phyloP scores from a whole-genome alignment of 2,888 invertebrate species.

The Thecocarcelia acutangulata region DNA sequence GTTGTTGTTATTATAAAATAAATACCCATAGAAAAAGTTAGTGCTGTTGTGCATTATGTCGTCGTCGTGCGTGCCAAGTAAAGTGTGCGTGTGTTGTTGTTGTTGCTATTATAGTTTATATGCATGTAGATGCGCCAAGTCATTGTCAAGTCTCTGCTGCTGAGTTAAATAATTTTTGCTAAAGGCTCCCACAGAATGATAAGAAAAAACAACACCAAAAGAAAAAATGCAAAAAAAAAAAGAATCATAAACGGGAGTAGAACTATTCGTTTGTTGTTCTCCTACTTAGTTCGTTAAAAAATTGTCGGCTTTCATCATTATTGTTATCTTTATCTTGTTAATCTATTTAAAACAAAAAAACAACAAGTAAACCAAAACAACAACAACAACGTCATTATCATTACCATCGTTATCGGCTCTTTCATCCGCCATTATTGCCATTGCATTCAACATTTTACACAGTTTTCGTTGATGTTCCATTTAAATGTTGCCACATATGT shows the following conservation, averaged over 20 bases:
- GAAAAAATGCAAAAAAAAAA: constrained; percentile 22
- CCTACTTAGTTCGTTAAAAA: constrained; percentile 49
- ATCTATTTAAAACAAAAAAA: constrained; percentile 43
- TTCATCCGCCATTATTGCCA: constrained; percentile 57
- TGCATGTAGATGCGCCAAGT: constrained; percentile 53
- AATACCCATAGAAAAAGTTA: constrained; percentile 12
- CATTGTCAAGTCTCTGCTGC: constrained; percentile 56
- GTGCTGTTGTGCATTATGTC: constrained; percentile 37
- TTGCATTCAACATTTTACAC: constrained; percentile 38
- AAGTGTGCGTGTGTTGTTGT: constrained; percentile 26
- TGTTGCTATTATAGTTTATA: constrained; percentile 4
- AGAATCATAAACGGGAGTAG: constrained; percentile 19
- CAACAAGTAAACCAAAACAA: constrained; percentile 4
- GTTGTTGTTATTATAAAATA: constrained; percentile 43
- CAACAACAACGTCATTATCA: constrained; percentile 57
- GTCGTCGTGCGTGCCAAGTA: not conserved
- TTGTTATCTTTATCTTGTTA: constrained; percentile 48
- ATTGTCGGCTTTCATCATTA: constrained; percentile 49
- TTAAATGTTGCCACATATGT: constrained; percentile 38
- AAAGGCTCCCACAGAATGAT: constrained; percentile 25
- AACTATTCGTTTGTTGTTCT: constrained; percentile 51
- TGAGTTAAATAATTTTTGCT: constrained; percentile 42
- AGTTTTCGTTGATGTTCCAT: constrained; percentile 24
- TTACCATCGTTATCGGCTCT: constrained; percentile 47
- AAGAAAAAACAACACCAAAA: constrained; percentile 8